These are phyloP conservation scores for Pangasianodon hypophthalmus DNA, from an alignment of 2,113 vertebrate genomes.

Conservation along the genomic window DNA sequence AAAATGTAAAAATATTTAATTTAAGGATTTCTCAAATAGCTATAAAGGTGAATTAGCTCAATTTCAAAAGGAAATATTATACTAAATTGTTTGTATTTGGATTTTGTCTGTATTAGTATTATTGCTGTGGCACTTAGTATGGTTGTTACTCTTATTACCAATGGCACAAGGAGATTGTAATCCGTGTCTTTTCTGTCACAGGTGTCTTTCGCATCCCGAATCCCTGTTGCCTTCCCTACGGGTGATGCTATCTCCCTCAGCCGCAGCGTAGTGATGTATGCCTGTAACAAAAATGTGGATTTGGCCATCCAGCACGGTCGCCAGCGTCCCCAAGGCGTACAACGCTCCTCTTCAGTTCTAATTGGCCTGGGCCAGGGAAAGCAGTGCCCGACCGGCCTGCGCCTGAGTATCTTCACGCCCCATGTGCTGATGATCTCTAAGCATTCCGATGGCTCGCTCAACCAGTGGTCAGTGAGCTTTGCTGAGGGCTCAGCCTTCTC, in stretches of 20 bases:
- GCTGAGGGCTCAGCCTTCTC: conserved; percentile 97
- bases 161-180: background rate
- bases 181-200: conserved; percentile 59
- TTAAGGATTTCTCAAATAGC: background rate
- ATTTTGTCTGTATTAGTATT: background rate
- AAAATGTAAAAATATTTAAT: background rate
- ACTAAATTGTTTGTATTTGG: background rate
- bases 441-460: conserved; percentile 93
- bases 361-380: conserved; percentile 78
- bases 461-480: conserved; percentile 97
- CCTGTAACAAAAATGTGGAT: conserved; percentile 96
- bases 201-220: conserved; percentile 98
- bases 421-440: conserved; percentile 98
- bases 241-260: conserved; percentile 96
- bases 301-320: conserved; percentile 93
- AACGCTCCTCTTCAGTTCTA: conserved; percentile 77
- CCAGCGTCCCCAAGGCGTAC: conserved; percentile 77
- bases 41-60: background rate
- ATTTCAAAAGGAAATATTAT: background rate
- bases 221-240: conserved; percentile 94
- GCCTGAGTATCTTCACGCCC: conserved; percentile 95
- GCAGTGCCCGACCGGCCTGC: conserved; percentile 80
- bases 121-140: background rate
- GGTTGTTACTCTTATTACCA: background rate
- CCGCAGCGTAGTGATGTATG: conserved; percentile 96